Conservation (phyloP, 1,140 invertebrate species). For the Conus ventricosus region DNA sequence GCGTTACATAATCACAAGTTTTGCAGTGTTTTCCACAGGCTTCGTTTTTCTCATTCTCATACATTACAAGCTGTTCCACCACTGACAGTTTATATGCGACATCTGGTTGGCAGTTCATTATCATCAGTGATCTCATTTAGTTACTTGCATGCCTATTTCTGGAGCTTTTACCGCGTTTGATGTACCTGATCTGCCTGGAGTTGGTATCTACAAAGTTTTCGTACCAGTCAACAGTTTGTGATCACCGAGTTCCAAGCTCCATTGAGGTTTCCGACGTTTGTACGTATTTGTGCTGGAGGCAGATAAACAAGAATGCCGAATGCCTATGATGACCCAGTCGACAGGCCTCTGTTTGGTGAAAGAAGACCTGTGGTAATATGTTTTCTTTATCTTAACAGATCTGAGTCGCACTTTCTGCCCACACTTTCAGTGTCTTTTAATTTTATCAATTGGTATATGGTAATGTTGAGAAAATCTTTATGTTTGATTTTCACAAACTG, state of each 20-base stretch:
- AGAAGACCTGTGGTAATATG: constrained; percentile 47
- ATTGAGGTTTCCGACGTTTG: background rate
- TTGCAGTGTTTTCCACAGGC: no score
- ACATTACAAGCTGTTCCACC: background rate
- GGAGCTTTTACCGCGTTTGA: background rate
- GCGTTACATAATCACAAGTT: no score
- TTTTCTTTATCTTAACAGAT: background rate
- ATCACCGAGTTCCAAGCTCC: no score
- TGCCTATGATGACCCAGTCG: constrained; percentile 42
- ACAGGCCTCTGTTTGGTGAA: constrained; percentile 53
- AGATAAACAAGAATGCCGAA: background rate
- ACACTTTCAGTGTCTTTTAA: no score
- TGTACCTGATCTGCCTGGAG: background rate
- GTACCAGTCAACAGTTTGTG: no score
- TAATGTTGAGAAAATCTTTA: no score
- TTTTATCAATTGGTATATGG: no score
- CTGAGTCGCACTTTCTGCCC: no score
- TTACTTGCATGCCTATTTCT: background rate
- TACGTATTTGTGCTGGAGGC: background rate
- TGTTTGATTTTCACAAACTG: no score
- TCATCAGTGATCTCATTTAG: background rate
- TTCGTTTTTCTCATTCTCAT: background rate
- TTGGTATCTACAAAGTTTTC: no score
- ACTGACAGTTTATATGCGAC: background rate
- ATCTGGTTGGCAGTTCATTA: background rate